These are phyloP conservation scores for Pseudorhombus dupliciocellatus DNA, from an alignment of 2,113 vertebrate species.

Conservation along the genomic window DNA sequence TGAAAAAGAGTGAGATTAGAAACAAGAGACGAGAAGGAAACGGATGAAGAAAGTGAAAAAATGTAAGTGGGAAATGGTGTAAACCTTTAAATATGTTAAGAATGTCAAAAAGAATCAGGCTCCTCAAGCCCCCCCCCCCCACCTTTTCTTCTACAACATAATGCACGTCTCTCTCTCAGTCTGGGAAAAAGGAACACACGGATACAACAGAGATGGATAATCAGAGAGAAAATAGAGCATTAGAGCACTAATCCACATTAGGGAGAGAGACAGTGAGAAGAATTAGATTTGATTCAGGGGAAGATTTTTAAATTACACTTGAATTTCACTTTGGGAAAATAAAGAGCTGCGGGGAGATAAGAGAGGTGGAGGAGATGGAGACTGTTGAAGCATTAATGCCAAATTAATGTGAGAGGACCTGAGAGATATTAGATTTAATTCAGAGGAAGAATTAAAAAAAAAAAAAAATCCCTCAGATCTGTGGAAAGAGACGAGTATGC, in stretches of 20 bases:
- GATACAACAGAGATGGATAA: neutral
- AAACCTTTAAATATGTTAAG: too few relatives aligned
- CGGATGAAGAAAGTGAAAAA: conserved; percentile 12
- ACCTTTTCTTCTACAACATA: conserved; percentile 3
- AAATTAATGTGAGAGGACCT: conserved; percentile 68
- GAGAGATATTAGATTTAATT: conserved; percentile 72
- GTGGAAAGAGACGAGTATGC: conserved; percentile 29
- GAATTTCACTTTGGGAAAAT: conserved; percentile 61
- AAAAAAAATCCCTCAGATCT: conserved; percentile 54
- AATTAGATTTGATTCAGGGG: conserved; percentile 72
- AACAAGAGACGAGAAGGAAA: neutral
- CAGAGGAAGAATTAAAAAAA: conserved; percentile 41
- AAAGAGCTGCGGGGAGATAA: conserved; percentile 45
- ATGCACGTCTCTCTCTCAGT: neutral
- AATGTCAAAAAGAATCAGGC: neutral
- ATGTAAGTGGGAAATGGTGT: neutral
- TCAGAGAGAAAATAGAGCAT: conserved; percentile 37
- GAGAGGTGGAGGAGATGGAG: conserved; percentile 33
- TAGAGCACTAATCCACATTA: conserved; percentile 62
- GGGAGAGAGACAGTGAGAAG: conserved; percentile 52
- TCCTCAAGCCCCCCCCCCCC: neutral
- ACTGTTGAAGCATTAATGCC: conserved; percentile 47
- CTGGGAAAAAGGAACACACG: neutral
- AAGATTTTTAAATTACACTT: conserved; percentile 66
- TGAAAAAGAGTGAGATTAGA: conserved; percentile 6